Evolutionary conservation across 2,113 vertebrate species (phyloP).

Genomic region (Bubo scandiacus): DNA sequence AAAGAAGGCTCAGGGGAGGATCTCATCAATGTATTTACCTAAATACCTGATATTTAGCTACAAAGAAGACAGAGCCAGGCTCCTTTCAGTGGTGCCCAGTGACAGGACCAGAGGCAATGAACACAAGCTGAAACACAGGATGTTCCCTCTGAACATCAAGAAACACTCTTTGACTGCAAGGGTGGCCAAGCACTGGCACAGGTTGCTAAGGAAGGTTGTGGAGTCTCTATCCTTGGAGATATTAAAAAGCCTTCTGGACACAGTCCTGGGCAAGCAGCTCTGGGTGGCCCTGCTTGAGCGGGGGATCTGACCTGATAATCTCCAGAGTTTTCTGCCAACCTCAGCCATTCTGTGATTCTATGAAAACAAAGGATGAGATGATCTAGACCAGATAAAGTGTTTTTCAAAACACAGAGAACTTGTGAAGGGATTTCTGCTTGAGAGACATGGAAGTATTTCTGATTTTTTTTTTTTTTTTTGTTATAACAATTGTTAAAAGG

Average conservation of each 20-base stretch:
- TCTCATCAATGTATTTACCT: not conserved
- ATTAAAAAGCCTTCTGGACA: not conserved
- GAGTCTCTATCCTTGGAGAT: not conserved
- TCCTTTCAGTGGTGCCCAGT: not conserved
- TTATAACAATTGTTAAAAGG: not conserved
- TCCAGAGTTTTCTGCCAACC: not conserved
- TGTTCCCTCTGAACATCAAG: not conserved
- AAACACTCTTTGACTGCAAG: not conserved
- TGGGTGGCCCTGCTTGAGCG: not conserved
- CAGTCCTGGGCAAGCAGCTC: fast-evolving
- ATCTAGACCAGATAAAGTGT: not conserved
- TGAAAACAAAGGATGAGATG: not conserved
- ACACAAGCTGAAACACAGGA: not conserved
- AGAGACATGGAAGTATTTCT: not conserved
- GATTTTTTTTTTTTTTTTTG: not conserved
- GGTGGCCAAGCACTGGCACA: not conserved
- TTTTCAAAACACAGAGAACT: not conserved
- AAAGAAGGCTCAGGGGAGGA: not conserved
- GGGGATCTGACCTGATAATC: not conserved
- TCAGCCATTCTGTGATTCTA: not conserved
- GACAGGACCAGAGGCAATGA: not conserved
- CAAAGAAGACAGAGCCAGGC: not conserved
- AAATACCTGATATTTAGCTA: not conserved
- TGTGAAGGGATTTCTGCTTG: not conserved
- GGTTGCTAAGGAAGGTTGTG: not conserved